These are phyloP conservation scores for Thysanoteuthis rhombus DNA, from an alignment of 2,888 invertebrate species.

Conservation along the genomic window DNA sequence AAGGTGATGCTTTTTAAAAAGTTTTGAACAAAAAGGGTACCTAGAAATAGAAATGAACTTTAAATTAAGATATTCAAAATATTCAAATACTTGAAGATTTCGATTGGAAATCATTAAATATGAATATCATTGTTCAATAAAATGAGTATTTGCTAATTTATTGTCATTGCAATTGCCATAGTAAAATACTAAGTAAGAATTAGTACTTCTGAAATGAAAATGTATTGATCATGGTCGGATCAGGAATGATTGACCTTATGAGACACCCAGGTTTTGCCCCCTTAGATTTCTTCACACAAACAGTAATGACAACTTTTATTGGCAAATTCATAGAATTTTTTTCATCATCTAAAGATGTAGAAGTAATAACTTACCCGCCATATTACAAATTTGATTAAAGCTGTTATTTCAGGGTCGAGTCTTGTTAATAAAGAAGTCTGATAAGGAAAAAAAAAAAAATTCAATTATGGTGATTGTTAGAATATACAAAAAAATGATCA, in stretches of 20 bases:
- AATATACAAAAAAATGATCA: background rate
- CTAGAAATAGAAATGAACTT: too few relatives aligned
- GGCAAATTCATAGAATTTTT: background rate
- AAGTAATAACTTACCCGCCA: constrained; percentile 71
- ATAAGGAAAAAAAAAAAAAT: constrained; percentile 36
- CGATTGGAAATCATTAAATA: too few relatives aligned
- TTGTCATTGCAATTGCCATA: too few relatives aligned
- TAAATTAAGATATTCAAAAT: too few relatives aligned
- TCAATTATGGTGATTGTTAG: background rate
- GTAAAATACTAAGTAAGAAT: too few relatives aligned
- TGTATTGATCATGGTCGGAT: too few relatives aligned
- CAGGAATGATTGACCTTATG: too few relatives aligned
- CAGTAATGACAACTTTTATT: background rate
- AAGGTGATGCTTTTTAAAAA: too few relatives aligned
- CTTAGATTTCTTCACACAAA: background rate
- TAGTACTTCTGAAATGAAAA: too few relatives aligned
- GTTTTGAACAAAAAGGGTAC: too few relatives aligned
- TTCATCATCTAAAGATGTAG: background rate
- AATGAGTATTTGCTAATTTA: too few relatives aligned
- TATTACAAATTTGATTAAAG: constrained; percentile 73
- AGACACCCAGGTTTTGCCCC: background rate
- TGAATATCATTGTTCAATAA: too few relatives aligned
- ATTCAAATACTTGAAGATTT: background rate
- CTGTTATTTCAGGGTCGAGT: constrained; percentile 61
- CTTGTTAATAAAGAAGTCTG: constrained; percentile 52